Evolutionary conservation across 1,140 invertebrate genomes (phyloP).

Genomic region (Lasioglossum albipes): DNA sequence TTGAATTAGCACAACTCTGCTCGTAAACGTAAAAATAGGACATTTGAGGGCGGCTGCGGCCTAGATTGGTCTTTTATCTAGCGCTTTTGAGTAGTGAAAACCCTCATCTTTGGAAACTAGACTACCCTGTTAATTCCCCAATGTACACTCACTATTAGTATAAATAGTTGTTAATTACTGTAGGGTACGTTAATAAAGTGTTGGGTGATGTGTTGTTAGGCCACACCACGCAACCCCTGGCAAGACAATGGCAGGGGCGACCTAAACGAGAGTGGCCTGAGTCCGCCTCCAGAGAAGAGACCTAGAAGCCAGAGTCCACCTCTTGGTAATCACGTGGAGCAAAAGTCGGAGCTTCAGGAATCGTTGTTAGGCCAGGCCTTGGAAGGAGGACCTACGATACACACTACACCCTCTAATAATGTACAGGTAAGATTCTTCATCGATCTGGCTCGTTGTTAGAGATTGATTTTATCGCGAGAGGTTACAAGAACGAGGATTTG

Average conservation of each 20-base stretch:
- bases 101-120: no score
- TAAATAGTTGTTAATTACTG: no score
- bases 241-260: slow-evolving; percentile 78
- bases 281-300: slow-evolving; percentile 81
- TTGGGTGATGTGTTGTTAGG: slow-evolving; percentile 51
- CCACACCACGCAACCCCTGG: slow-evolving; percentile 80
- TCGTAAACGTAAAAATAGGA: no score
- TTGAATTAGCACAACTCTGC: no score
- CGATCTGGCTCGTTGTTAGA: background rate
- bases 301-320: slow-evolving; percentile 81
- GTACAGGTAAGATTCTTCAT: slow-evolving; percentile 68
- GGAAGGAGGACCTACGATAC: slow-evolving; percentile 83
- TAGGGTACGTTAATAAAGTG: background rate
- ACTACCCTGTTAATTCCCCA: no score
- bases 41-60: no score
- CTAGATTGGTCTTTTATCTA: no score
- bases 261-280: slow-evolving; percentile 75
- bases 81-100: no score
- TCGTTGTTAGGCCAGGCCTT: slow-evolving; percentile 87
- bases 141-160: no score
- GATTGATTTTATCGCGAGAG: no score
- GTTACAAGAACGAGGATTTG: background rate
- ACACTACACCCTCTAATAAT: slow-evolving; percentile 76
- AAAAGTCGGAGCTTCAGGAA: slow-evolving; percentile 83
- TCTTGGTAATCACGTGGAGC: slow-evolving; percentile 77